phyloP scores from a whole-genome alignment of 2,888 invertebrate genomes.

The Azorinus chamasolen region DNA sequence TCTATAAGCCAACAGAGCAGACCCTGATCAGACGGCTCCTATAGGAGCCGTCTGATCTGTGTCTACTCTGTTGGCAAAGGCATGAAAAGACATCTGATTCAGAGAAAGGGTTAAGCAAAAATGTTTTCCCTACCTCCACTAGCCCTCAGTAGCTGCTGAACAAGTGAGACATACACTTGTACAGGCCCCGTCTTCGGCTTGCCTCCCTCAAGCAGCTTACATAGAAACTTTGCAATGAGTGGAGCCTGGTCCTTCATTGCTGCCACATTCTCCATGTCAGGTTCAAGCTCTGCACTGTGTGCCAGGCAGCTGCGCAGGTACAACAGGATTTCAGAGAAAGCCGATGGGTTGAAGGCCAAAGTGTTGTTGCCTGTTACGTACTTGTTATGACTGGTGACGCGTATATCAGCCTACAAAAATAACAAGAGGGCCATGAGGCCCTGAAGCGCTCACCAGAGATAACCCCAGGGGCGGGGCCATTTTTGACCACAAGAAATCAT shows the following conservation, averaged over 20 bases:
- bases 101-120: too few relatives aligned
- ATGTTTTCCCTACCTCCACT: constrained; percentile 88
- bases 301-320: constrained; percentile 94
- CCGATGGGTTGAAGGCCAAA: constrained; percentile 91
- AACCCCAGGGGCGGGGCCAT: too few relatives aligned
- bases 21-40: too few relatives aligned
- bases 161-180: constrained; percentile 80
- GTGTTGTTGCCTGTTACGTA: constrained; percentile 79
- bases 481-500: too few relatives aligned
- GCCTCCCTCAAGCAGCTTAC: constrained; percentile 89
- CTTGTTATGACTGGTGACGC: constrained; percentile 76
- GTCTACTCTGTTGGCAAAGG: too few relatives aligned
- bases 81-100: too few relatives aligned
- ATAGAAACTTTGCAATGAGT: constrained; percentile 80
- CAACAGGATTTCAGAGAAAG: constrained; percentile 92
- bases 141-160: constrained; percentile 87
- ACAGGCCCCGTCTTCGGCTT: constrained; percentile 72
- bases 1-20: too few relatives aligned
- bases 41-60: too few relatives aligned
- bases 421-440: too few relatives aligned
- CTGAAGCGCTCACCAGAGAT: too few relatives aligned
- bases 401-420: constrained; percentile 69
- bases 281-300: constrained; percentile 88
- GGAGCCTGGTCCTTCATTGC: constrained; percentile 82
- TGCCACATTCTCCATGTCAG: constrained; percentile 80